Conservation (phyloP, 2,888 invertebrate species). For the Machimus rusticus region DNA sequence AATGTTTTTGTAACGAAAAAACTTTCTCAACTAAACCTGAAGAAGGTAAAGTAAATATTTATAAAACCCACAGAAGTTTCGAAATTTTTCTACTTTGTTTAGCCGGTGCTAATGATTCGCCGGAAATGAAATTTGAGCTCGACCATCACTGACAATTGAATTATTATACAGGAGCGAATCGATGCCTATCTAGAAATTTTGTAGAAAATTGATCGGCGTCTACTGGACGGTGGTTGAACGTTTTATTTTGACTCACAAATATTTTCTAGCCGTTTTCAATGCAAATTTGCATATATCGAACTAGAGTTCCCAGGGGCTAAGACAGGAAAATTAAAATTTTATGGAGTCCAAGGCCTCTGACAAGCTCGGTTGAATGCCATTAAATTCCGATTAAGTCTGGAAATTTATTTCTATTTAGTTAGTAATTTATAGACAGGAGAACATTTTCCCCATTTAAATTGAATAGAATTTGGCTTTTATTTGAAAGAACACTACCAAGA, state of each 20-base stretch:
- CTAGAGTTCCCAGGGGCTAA: background rate
- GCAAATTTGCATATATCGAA: background rate
- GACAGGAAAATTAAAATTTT: background rate
- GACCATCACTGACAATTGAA: background rate
- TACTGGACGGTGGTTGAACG: background rate
- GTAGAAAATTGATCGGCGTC: background rate
- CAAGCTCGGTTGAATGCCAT: background rate
- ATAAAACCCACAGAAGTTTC: background rate
- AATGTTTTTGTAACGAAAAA: background rate
- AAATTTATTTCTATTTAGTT: background rate
- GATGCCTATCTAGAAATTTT: background rate
- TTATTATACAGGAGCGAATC: constrained; percentile 1
- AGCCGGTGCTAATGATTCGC: background rate
- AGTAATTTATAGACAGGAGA: background rate
- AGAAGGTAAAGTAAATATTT: background rate
- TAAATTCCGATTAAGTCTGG: background rate
- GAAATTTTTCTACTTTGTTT: background rate
- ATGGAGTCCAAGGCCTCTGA: background rate
- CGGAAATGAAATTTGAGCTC: constrained; percentile 9
- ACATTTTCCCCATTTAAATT: background rate
- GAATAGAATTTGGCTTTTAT: background rate
- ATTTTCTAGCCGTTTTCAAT: constrained; percentile 1
- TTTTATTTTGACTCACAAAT: constrained; percentile 25
- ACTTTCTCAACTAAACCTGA: background rate
- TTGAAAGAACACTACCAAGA: background rate